Percentiles rank a stretch among this genome's conserved stretches.
phyloP scores from a whole-genome alignment of 1,140 invertebrate genomes.

The Megalonaias nervosa region DNA sequence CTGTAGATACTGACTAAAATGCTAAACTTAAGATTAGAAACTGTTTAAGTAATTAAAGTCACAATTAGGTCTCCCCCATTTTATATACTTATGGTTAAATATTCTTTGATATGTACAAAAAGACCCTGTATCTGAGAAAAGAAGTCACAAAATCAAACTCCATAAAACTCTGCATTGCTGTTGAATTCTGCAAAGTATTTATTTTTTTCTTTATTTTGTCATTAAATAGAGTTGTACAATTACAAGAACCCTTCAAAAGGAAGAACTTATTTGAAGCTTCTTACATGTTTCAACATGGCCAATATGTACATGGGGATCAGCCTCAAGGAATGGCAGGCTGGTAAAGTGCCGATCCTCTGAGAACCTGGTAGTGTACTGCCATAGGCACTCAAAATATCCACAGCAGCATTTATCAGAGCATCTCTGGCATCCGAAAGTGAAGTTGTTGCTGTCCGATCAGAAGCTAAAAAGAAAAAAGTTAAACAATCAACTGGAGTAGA shows the following conservation, averaged over 20 bases:
- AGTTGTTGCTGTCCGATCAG: constrained; percentile 90
- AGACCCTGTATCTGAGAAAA: background rate
- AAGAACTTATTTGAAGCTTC: constrained; percentile 54
- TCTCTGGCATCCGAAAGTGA: constrained; percentile 94
- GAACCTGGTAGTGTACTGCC: constrained; percentile 75
- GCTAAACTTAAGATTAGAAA: too few relatives aligned
- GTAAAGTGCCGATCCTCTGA: constrained; percentile 79
- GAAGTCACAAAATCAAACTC: background rate
- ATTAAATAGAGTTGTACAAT: background rate
- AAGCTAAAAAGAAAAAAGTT: constrained; percentile 76
- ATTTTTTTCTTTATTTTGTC: background rate
- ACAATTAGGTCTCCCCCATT: too few relatives aligned
- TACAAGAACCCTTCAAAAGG: background rate
- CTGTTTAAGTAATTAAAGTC: too few relatives aligned
- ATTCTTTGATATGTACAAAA: background rate
- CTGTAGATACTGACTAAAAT: too few relatives aligned
- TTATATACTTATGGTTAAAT: background rate
- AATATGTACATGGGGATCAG: constrained; percentile 92
- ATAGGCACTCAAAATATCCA: constrained; percentile 91
- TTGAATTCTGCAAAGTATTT: background rate
- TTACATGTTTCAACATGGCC: constrained; percentile 92
- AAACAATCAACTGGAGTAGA: background rate
- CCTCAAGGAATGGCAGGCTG: constrained; percentile 82
- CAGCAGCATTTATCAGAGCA: constrained; percentile 94
- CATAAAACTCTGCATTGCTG: background rate